These are phyloP conservation scores for Clarias laeviceps DNA, from an alignment of 2,797 vertebrate genomes.

Conservation along the genomic window DNA sequence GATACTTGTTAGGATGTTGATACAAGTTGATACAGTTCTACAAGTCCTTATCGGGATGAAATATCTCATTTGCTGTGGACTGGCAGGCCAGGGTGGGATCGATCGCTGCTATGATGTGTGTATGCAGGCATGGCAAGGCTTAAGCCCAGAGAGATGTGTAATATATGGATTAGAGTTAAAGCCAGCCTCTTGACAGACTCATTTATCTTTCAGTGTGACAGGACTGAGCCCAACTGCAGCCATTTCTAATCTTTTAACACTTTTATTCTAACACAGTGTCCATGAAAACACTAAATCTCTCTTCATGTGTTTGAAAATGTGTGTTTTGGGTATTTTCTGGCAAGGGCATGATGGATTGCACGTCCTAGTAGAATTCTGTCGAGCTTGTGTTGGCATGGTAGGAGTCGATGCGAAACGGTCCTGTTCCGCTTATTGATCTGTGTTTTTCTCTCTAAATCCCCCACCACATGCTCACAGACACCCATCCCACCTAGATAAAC, in stretches of 20 bases:
- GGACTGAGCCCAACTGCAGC: conserved; percentile 54
- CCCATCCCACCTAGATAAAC: conserved; percentile 49
- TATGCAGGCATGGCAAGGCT: conserved; percentile 50
- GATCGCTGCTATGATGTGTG: conserved; percentile 67
- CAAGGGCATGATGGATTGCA: conserved; percentile 69
- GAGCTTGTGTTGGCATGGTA: conserved; percentile 59
- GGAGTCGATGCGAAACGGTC: conserved; percentile 63
- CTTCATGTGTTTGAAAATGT: conserved; percentile 27
- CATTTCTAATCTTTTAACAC: conserved; percentile 62
- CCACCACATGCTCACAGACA: conserved; percentile 59
- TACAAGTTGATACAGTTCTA: conserved; percentile 54
- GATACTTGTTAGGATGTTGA: conserved; percentile 53
- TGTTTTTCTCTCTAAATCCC: conserved; percentile 60
- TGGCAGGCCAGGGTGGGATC: conserved; percentile 60
- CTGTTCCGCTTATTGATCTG: conserved; percentile 67
- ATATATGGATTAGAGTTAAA: conserved; percentile 71
- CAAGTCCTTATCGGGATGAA: conserved; percentile 54
- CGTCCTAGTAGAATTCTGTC: conserved; percentile 66
- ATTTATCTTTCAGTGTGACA: conserved; percentile 71
- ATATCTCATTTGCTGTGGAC: conserved; percentile 64
- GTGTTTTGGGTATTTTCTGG: conserved; percentile 54
- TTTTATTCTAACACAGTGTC: conserved; percentile 70
- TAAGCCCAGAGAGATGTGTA: conserved; percentile 59
- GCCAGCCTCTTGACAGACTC: conserved; percentile 55
- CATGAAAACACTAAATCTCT: conserved; percentile 41